Conservation (phyloP, 2,888 invertebrate genomes). For the Tetrapedia diversipes region DNA sequence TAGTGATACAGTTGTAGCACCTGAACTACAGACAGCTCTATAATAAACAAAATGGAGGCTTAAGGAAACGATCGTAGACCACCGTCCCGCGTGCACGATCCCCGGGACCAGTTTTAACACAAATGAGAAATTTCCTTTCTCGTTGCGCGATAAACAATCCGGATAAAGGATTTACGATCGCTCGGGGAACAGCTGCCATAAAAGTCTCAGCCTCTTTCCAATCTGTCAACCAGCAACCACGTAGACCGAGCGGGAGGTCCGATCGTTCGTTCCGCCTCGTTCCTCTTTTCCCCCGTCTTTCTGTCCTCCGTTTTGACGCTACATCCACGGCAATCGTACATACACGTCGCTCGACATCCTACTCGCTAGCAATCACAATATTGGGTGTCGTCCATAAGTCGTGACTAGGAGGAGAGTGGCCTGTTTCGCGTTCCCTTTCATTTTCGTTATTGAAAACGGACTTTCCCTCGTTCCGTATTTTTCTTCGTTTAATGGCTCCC, state of each 20-base stretch:
- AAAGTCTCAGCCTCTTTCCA: constrained; percentile 77
- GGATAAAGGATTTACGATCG: constrained; percentile 75
- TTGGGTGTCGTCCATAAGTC: constrained; percentile 49
- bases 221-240: constrained; percentile 72
- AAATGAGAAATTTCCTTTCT: constrained; percentile 73
- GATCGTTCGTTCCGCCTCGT: constrained; percentile 1
- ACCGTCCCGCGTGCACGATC: constrained; percentile 25
- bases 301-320: constrained; percentile 29
- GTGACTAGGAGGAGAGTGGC: constrained; percentile 6
- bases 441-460: constrained; percentile 43
- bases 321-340: constrained; percentile 28
- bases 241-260: constrained; percentile 25
- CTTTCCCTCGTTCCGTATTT: neutral
- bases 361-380: constrained; percentile 59
- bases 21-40: neutral
- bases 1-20: neutral
- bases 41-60: neutral
- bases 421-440: constrained; percentile 25
- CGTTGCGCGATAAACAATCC: constrained; percentile 71
- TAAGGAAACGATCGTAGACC: constrained; percentile 10
- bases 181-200: constrained; percentile 74
- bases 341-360: constrained; percentile 40
- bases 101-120: constrained; percentile 70
- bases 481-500: neutral
- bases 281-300: constrained; percentile 10